Conservation (phyloP, 2,113 vertebrate species). For the pig (Sus scrofa) region DNA sequence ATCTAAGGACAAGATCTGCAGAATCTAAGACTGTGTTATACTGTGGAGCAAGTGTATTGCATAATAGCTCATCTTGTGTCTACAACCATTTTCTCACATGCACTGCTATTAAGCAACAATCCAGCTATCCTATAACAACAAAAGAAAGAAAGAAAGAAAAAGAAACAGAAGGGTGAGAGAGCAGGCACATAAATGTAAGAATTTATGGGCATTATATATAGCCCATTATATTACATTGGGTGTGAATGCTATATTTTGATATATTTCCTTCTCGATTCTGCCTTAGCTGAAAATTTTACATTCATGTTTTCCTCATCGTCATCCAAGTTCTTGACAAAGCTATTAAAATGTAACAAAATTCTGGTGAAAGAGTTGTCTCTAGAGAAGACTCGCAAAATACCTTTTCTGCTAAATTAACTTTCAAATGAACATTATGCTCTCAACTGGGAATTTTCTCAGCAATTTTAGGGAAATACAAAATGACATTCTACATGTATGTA, state of each 20-base stretch:
- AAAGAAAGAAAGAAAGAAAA: background rate
- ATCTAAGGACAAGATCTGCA: background rate
- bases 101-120: background rate
- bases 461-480: conserved; percentile 1
- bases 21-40: background rate
- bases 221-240: background rate
- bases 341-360: conserved; percentile 54
- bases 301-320: background rate
- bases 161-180: background rate
- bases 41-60: background rate
- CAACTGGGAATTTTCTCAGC: background rate
- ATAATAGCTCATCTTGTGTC: background rate
- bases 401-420: conserved; percentile 55
- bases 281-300: conserved; percentile 23
- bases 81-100: background rate
- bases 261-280: background rate
- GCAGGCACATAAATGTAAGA: background rate
- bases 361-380: background rate
- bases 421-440: conserved; percentile 42
- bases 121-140: background rate
- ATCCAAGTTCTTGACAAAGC: conserved; percentile 35
- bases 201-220: background rate
- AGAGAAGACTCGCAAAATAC: background rate
- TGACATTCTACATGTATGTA: conserved; percentile 36
- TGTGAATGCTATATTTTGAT: background rate